A percentile compares a stretch with the other conserved stretches of the same genome.
Conservation (phyloP, 2,888 invertebrate genomes). For the Criorhina ranunculi region DNA sequence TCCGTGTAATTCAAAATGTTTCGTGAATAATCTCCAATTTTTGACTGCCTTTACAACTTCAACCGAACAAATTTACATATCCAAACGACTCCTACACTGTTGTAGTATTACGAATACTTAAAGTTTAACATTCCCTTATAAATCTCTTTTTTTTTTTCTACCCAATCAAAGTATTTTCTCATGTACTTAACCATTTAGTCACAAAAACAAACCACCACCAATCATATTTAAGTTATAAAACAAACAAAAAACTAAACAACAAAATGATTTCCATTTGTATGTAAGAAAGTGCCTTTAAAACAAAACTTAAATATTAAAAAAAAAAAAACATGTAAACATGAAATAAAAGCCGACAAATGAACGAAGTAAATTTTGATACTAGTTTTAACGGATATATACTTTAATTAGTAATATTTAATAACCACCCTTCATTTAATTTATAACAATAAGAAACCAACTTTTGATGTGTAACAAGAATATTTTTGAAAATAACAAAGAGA, state of each 20-base stretch:
- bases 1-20: no score
- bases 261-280: conserved; percentile 66
- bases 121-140: conserved; percentile 60
- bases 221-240: conserved; percentile 55
- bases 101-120: neutral
- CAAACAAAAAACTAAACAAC: conserved; percentile 16
- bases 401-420: conserved; percentile 19
- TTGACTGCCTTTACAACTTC: neutral
- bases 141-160: conserved; percentile 27
- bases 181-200: conserved; percentile 52
- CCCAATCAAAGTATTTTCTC: conserved; percentile 24
- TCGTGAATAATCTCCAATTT: neutral
- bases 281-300: conserved; percentile 76
- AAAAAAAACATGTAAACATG: conserved; percentile 25
- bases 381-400: conserved; percentile 53
- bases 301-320: conserved; percentile 24
- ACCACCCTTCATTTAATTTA: conserved; percentile 40
- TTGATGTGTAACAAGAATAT: conserved; percentile 61
- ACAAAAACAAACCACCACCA: conserved; percentile 42
- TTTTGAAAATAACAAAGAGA: conserved; percentile 22
- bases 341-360: conserved; percentile 45
- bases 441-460: conserved; percentile 29
- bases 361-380: conserved; percentile 69
- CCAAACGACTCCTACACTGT: conserved; percentile 5
- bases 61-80: conserved; percentile 5